These are phyloP conservation scores for Cosmopolites sordidus DNA, from an alignment of 2,888 invertebrate species.

Conservation along the genomic window DNA sequence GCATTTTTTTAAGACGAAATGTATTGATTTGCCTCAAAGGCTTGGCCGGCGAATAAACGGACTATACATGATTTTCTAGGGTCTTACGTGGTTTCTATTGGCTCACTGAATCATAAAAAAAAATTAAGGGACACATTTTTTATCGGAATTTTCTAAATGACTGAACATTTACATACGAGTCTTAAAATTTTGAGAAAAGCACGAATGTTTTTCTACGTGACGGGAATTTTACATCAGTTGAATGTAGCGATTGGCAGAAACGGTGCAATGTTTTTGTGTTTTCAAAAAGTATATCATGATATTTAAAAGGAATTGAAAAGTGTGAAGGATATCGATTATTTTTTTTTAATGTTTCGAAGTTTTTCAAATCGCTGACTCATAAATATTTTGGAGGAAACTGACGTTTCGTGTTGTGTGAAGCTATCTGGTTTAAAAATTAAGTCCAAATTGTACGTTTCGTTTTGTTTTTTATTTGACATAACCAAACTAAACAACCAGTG, in stretches of 20 bases:
- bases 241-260: constrained; percentile 3
- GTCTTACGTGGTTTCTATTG: constrained; percentile 51
- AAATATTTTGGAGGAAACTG: constrained; percentile 29
- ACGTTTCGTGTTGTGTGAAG: constrained; percentile 21
- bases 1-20: constrained; percentile 48
- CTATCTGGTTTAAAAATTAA: neutral
- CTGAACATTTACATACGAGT: constrained; percentile 51
- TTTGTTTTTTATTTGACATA: constrained; percentile 28
- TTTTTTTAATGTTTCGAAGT: constrained; percentile 41
- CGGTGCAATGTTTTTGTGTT: constrained; percentile 32
- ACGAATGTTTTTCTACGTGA: constrained; percentile 17
- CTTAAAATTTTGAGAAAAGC: constrained; percentile 47
- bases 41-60: constrained; percentile 50
- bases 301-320: constrained; percentile 40
- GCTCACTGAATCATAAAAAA: constrained; percentile 51
- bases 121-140: constrained; percentile 47
- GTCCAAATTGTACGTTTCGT: constrained; percentile 1
- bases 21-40: constrained; percentile 52
- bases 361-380: constrained; percentile 41
- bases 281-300: constrained; percentile 35
- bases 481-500: constrained; percentile 25
- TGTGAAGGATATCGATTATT: constrained; percentile 45
- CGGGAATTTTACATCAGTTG: constrained; percentile 11
- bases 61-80: constrained; percentile 51
- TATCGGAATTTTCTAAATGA: constrained; percentile 63